These are phyloP conservation scores for Lottia gigantea DNA, from an alignment of 2,888 invertebrate species.

Conservation along the genomic window DNA sequence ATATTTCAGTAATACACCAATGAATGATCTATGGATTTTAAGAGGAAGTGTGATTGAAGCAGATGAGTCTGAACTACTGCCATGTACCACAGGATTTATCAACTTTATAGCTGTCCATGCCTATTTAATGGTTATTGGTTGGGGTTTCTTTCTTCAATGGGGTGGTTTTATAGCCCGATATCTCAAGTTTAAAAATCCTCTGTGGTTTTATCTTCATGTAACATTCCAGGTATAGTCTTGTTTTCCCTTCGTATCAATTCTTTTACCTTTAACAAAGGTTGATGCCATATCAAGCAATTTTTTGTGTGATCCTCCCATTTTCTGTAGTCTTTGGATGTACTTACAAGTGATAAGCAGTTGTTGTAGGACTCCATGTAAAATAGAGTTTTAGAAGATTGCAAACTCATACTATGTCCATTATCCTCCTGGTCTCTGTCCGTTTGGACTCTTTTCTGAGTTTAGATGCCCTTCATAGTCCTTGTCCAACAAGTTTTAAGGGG, in stretches of 20 bases:
- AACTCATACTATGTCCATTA: no score
- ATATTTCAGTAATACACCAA: conserved; percentile 18
- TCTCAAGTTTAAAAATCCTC: conserved; percentile 26
- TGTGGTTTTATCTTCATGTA: conserved; percentile 40
- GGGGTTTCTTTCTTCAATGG: conserved; percentile 44
- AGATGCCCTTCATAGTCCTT: no score
- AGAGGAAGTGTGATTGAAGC: conserved; percentile 33
- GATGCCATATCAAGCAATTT: no score
- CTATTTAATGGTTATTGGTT: conserved; percentile 41
- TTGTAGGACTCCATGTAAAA: no score
- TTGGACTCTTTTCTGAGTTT: no score
- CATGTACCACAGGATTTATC: conserved; percentile 37
- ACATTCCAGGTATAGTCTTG: conserved; percentile 37
- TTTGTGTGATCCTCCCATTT: no score
- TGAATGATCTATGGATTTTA: conserved; percentile 41
- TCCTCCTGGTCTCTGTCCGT: no score
- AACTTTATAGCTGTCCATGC: conserved; percentile 42
- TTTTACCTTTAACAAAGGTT: background rate
- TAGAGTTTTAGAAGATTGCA: no score
- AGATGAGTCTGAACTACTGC: conserved; percentile 29
- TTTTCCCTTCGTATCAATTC: no score
- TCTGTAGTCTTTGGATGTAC: no score
- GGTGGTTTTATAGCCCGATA: conserved; percentile 46
- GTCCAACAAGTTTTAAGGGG: no score
- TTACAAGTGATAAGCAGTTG: no score